Evolutionary conservation across 2,797 vertebrate species (phyloP).

Genomic region (Petrocephalus schoutedeni): DNA sequence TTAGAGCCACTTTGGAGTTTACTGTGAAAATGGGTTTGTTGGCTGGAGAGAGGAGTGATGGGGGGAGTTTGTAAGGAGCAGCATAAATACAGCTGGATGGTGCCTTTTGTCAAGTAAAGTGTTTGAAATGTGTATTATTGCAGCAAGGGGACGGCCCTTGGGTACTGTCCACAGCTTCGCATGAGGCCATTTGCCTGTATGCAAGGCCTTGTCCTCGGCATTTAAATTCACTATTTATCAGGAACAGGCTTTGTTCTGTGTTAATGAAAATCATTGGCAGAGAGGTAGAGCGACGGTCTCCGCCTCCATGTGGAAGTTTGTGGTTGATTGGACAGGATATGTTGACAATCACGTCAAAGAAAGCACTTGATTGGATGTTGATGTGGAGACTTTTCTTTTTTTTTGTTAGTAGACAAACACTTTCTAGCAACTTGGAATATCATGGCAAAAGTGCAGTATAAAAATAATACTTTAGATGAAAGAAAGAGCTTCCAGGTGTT

Average conservation of each 20-base stretch:
- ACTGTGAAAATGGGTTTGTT: slow-evolving; percentile 17
- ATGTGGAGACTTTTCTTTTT: not conserved
- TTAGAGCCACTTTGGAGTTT: slow-evolving; percentile 5
- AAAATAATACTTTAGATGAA: not conserved
- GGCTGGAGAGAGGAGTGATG: not conserved
- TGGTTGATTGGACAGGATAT: not conserved
- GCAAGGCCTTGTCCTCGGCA: slow-evolving; percentile 27
- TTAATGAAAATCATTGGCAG: not conserved
- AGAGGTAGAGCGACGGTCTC: not conserved
- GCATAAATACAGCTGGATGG: not conserved
- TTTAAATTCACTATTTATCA: not conserved
- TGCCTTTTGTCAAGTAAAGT: not conserved
- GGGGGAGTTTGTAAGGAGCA: not conserved
- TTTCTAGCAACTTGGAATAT: not conserved
- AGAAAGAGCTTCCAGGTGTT: not conserved
- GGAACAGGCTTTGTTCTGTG: not conserved
- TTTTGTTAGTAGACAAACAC: not conserved
- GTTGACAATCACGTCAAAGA: not conserved
- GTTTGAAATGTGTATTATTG: not conserved
- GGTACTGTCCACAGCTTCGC: not conserved
- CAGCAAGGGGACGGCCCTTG: not conserved
- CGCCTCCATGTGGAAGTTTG: not conserved
- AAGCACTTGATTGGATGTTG: not conserved
- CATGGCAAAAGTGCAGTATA: not conserved
- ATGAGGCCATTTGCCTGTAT: not conserved